Evolutionary conservation across 2,113 vertebrate genomes (phyloP), one percentile per base, ranked within the genome.

Genomic region (Prunella himalayana): DNA sequence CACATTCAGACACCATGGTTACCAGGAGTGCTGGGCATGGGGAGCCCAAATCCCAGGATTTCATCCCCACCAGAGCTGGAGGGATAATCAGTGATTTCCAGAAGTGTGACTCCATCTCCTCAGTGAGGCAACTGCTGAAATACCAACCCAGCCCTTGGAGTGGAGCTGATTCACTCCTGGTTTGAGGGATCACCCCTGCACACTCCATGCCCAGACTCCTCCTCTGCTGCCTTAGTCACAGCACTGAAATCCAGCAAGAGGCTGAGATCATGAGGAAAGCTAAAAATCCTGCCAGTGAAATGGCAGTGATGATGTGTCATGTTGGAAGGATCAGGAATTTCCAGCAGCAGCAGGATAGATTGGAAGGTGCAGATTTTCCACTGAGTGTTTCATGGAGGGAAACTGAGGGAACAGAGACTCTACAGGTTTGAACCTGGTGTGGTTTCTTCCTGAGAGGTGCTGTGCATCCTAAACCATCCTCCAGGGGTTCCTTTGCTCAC

Each of bases 121-220:
- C 7, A 0, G 30, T 2, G 66, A 47, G 59, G 19, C 39, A 60
- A 4, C 49, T 63, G 49, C 28, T 79, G 42, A 88, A 85, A 80
- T 19, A 21, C 35, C 27, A 44, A 1, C n/a, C 39, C 7, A 49
- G 9, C 30, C 41, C 78, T n/a, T 25, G 21, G 54, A 80, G 44
- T 1, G 6, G 31, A 71, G 28, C 6, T 2, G 1, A 15, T 49
- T 70, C 35, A 4, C 25, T 56, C 54, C 7, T 35, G 28, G 21
- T 59, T 73, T 65, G 51, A 15, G 39, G 54, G 7, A 35, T 60
- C 56, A 10, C 35, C 15, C 1, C 8, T 70, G 21, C 51, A 45
- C 13, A 2, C 6, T 7, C 11, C 2, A 0, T 19, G 39, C 66
- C 59, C 54, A 1, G 0, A 10, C 20, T 57, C 42, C 41, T 30